Percentiles rank a stretch among this genome's conserved stretches.
These are phyloP conservation scores for Remorina albescens DNA, from an alignment of 2,797 vertebrate genomes.

Conservation along the genomic window DNA sequence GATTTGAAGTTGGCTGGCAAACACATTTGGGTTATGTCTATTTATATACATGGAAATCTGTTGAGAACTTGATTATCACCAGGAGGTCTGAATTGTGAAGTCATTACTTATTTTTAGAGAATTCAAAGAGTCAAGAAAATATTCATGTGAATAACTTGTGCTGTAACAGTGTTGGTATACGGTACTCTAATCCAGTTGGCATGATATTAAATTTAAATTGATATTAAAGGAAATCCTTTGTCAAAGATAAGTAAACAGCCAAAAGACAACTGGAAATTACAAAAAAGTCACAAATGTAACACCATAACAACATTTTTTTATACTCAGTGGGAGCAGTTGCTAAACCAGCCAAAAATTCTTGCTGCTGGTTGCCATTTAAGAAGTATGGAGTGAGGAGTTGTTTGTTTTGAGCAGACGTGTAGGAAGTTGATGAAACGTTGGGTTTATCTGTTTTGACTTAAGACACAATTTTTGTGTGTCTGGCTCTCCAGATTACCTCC, in stretches of 20 bases:
- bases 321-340: too few relatives aligned
- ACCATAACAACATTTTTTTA: too few relatives aligned
- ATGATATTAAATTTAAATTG: too few relatives aligned
- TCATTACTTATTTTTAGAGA: not conserved
- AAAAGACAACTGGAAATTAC: too few relatives aligned
- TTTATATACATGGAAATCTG: slow-evolving; percentile 29
- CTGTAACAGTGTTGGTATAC: not conserved
- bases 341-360: too few relatives aligned
- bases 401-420: not conserved
- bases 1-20: slow-evolving; percentile 23
- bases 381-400: not conserved
- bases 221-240: too few relatives aligned
- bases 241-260: too few relatives aligned
- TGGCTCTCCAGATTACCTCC: not conserved
- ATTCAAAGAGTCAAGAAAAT: not conserved
- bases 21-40: slow-evolving; percentile 13
- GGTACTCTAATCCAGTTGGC: too few relatives aligned
- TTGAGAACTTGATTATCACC: slow-evolving; percentile 18
- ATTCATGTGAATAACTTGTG: not conserved
- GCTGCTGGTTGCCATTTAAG: too few relatives aligned
- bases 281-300: too few relatives aligned
- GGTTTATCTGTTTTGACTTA: not conserved
- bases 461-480: not conserved
- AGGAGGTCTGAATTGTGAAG: not conserved
- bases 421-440: not conserved